Percentiles rank a stretch among this genome's conserved stretches.
phyloP scores from a whole-genome alignment of 2,797 vertebrate genomes.

The Peromyscus eremicus region DNA sequence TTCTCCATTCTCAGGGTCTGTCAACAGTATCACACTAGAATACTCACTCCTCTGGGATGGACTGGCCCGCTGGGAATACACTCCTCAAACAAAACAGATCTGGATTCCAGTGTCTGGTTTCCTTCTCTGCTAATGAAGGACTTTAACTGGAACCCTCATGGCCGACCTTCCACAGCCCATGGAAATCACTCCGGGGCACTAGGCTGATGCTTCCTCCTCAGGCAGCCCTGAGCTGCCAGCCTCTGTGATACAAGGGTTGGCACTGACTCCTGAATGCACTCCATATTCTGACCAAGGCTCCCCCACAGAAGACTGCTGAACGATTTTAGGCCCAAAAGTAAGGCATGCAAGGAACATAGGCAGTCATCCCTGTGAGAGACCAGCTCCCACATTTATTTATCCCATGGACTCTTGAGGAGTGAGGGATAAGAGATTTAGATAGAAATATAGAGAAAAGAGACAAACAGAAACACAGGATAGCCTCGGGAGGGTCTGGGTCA shows the following conservation, averaged over 20 bases:
- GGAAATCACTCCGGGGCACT: not conserved
- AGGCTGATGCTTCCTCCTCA: not conserved
- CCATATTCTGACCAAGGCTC: not conserved
- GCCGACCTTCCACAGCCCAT: not conserved
- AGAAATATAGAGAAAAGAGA: too few relatives aligned
- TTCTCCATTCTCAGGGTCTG: not conserved
- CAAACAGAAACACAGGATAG: too few relatives aligned
- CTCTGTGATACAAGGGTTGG: not conserved
- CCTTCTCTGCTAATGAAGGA: not conserved
- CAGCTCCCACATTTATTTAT: too few relatives aligned
- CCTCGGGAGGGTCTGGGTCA: too few relatives aligned
- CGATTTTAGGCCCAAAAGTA: not conserved
- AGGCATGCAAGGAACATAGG: not conserved
- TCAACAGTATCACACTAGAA: not conserved
- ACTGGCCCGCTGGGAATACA: not conserved
- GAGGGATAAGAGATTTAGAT: too few relatives aligned
- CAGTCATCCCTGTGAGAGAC: not conserved
- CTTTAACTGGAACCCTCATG: not conserved
- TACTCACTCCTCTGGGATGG: not conserved
- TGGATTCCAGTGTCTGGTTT: not conserved
- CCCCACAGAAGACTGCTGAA: not conserved
- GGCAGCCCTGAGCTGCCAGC: not conserved
- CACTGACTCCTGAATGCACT: not conserved
- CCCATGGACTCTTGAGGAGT: too few relatives aligned
- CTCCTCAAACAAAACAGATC: not conserved